Evolutionary conservation across 1,140 invertebrate genomes (phyloP).

Genomic region (Calliphora vicina): DNA sequence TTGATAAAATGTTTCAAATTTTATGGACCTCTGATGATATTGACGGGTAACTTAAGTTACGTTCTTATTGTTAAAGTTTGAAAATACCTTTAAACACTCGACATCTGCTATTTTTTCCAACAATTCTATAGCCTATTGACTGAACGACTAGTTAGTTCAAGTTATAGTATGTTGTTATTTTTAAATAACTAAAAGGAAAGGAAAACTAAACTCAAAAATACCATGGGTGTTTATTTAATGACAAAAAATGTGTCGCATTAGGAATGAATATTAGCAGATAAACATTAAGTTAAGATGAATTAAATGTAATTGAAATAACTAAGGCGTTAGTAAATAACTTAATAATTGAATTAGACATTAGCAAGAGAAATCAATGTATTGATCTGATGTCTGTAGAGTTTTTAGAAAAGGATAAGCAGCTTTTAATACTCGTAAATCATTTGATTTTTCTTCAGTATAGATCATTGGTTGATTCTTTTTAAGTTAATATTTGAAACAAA

Average conservation of each 20-base stretch:
- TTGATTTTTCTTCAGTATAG: too few relatives aligned
- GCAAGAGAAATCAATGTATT: too few relatives aligned
- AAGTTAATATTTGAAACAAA: too few relatives aligned
- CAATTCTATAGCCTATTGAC: neutral
- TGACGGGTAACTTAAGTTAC: too few relatives aligned
- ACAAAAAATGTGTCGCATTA: neutral
- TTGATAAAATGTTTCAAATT: too few relatives aligned
- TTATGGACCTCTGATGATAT: too few relatives aligned
- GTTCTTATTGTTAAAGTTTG: too few relatives aligned
- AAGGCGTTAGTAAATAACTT: neutral
- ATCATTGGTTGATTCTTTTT: too few relatives aligned
- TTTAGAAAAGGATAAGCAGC: too few relatives aligned
- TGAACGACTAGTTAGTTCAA: neutral
- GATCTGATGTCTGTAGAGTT: too few relatives aligned
- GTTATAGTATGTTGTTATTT: neutral
- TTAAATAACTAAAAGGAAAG: neutral
- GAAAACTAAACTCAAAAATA: neutral
- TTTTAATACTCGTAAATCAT: too few relatives aligned
- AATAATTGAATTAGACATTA: neutral
- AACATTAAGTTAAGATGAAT: slow-evolving; percentile 2
- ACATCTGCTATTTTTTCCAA: too few relatives aligned
- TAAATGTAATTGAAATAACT: neutral
- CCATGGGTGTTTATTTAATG: slow-evolving; percentile 3
- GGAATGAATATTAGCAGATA: neutral
- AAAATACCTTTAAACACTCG: neutral